These are phyloP conservation scores for Drosophila neonasuta DNA, from an alignment of 2,888 invertebrate species.

Conservation along the genomic window DNA sequence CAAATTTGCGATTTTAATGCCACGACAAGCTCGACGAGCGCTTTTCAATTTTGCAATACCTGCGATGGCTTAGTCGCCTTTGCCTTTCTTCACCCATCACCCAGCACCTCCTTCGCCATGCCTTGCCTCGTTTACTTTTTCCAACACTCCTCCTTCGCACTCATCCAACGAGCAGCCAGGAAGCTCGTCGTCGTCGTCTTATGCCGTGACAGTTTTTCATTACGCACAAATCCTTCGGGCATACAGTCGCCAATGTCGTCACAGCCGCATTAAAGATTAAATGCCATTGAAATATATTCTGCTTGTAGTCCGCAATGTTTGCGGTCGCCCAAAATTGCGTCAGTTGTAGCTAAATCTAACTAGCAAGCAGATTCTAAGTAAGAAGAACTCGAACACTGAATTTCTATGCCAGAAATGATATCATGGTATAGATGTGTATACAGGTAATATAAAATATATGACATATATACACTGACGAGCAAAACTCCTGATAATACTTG, in stretches of 20 bases:
- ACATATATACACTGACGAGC: too few relatives aligned
- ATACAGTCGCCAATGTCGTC: conserved; percentile 61
- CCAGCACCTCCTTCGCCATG: not conserved
- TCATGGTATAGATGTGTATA: too few relatives aligned
- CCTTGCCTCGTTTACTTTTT: not conserved
- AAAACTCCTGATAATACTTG: too few relatives aligned
- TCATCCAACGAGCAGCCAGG: not conserved
- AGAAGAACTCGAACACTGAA: too few relatives aligned
- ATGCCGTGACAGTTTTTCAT: conserved; percentile 71
- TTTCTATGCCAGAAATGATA: too few relatives aligned
- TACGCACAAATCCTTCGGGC: conserved; percentile 77
- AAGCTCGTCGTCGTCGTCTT: conserved; percentile 4
- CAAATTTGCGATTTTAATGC: conserved; percentile 78
- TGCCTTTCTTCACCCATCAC: too few relatives aligned
- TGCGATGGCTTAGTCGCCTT: conserved; percentile 53
- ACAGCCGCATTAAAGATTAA: conserved; percentile 57
- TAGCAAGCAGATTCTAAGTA: not conserved
- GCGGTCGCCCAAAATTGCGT: conserved; percentile 38
- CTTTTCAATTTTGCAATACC: conserved; percentile 72
- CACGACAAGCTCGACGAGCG: conserved; percentile 51
- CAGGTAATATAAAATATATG: too few relatives aligned
- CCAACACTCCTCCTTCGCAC: not conserved
- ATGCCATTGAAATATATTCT: conserved; percentile 37
- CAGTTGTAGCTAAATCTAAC: conserved; percentile 27
- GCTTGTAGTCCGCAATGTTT: conserved; percentile 33